phyloP scores from a whole-genome alignment of 2,797 vertebrate species.

The Hippopotamyrus pictus region DNA sequence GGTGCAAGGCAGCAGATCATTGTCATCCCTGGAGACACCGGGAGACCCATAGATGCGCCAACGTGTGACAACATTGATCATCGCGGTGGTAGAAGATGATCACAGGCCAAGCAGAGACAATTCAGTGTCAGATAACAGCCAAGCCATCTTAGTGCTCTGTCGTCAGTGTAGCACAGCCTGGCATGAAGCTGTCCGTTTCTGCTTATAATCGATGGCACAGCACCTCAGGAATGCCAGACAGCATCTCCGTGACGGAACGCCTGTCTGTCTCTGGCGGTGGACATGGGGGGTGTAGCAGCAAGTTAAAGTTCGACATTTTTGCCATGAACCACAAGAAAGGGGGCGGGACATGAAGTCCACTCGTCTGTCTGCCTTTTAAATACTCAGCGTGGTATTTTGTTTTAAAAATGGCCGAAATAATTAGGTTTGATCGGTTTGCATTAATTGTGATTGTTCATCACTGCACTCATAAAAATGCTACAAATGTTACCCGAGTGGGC shows the following conservation, averaged over 20 bases:
- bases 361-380: not conserved
- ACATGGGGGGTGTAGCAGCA: not conserved
- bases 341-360: not conserved
- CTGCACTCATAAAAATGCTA: not conserved
- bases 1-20: not conserved
- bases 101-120: not conserved
- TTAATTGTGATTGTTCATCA: not conserved
- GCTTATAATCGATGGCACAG: not conserved
- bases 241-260: not conserved
- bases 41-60: not conserved
- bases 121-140: not conserved
- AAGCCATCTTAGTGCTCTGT: not conserved
- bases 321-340: not conserved
- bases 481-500: not conserved
- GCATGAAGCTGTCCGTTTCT: not conserved
- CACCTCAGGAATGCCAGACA: not conserved
- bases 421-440: not conserved
- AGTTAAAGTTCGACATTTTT: not conserved
- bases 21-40: not conserved
- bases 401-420: not conserved
- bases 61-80: not conserved
- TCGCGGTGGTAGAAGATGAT: not conserved
- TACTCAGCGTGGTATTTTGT: not conserved
- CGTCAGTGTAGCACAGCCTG: not conserved
- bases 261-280: not conserved